A percentile compares a stretch with the other conserved stretches of the same genome.
Evolutionary conservation across 2,113 vertebrate species (phyloP).

Genomic region (Apaloderma vittatum): DNA sequence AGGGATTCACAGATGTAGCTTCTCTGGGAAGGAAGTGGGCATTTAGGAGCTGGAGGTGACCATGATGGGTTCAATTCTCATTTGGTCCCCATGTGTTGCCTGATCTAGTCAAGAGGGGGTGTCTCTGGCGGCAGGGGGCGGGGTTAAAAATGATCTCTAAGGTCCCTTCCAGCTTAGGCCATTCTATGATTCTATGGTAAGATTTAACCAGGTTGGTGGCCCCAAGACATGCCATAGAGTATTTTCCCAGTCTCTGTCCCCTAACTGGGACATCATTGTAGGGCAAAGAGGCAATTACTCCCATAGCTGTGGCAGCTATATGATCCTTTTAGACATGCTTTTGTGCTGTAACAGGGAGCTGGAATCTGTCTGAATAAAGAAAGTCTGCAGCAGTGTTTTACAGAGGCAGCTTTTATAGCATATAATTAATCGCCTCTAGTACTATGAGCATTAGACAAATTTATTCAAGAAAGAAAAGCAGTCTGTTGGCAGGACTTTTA

Average conservation of each 20-base stretch:
- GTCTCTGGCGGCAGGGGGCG: too few species aligned
- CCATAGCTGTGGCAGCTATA: not conserved
- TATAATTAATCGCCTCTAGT: conserved; percentile 11
- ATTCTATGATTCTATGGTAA: too few species aligned
- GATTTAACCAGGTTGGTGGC: not conserved
- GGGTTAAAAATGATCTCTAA: too few species aligned
- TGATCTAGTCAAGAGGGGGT: too few species aligned
- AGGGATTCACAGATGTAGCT: not conserved
- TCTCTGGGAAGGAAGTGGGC: not conserved
- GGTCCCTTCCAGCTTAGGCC: too few species aligned
- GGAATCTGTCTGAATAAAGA: not conserved
- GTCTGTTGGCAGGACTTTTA: not conserved
- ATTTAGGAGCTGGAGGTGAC: not conserved
- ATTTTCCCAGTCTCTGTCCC: not conserved
- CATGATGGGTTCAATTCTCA: too few species aligned
- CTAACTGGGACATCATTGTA: not conserved
- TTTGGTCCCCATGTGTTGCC: too few species aligned
- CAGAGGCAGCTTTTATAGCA: not conserved
- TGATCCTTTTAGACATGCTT: not conserved
- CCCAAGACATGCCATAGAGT: not conserved
- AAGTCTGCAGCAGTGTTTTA: not conserved
- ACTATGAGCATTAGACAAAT: not conserved
- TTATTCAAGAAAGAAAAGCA: conserved; percentile 18
- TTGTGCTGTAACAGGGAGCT: not conserved
- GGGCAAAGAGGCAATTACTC: not conserved